A percentile compares a stretch with the other conserved stretches of the same genome.
Evolutionary conservation across 1,140 invertebrate species (phyloP).

Genomic region (Hycleus phaleratus): DNA sequence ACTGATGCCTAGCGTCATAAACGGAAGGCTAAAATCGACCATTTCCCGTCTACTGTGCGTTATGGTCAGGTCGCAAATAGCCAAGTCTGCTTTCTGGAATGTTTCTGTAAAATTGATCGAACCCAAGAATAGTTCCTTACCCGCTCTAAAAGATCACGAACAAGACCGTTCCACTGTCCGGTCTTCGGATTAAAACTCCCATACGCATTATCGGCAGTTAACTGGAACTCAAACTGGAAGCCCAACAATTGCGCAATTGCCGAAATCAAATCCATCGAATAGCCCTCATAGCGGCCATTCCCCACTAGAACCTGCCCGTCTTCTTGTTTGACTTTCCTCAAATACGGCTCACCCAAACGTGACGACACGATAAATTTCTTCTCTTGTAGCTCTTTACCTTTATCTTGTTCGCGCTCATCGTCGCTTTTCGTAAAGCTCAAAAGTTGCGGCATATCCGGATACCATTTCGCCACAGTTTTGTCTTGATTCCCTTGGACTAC

Average conservation of each 20-base stretch:
- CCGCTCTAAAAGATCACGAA: slow-evolving; percentile 70
- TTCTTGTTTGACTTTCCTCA: slow-evolving; percentile 49
- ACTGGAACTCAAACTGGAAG: slow-evolving; percentile 68
- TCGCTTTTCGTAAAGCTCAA: slow-evolving; percentile 22
- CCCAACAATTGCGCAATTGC: slow-evolving; percentile 62
- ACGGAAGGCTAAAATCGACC: slow-evolving; percentile 86
- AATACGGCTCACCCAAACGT: slow-evolving; percentile 66
- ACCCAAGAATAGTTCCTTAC: slow-evolving; percentile 44
- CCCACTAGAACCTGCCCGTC: slow-evolving; percentile 43
- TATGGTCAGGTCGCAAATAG: slow-evolving; percentile 87
- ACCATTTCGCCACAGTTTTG: slow-evolving; percentile 24
- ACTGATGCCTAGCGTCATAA: slow-evolving; percentile 79
- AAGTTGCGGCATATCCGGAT: slow-evolving; percentile 19
- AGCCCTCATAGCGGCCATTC: slow-evolving; percentile 65
- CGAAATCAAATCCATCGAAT: slow-evolving; percentile 72
- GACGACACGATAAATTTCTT: slow-evolving; percentile 38
- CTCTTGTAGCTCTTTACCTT: slow-evolving; percentile 25
- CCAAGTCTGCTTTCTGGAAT: slow-evolving; percentile 78
- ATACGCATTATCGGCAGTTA: slow-evolving; percentile 60
- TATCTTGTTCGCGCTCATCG: slow-evolving; percentile 19
- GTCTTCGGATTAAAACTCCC: slow-evolving; percentile 60
- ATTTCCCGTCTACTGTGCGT: slow-evolving; percentile 72
- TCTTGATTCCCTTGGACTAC: slow-evolving; percentile 20
- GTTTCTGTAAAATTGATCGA: too few species aligned
- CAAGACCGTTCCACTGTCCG: slow-evolving; percentile 77